Conservation (phyloP, 2,888 invertebrate species). For the Dendrolimus houi region DNA sequence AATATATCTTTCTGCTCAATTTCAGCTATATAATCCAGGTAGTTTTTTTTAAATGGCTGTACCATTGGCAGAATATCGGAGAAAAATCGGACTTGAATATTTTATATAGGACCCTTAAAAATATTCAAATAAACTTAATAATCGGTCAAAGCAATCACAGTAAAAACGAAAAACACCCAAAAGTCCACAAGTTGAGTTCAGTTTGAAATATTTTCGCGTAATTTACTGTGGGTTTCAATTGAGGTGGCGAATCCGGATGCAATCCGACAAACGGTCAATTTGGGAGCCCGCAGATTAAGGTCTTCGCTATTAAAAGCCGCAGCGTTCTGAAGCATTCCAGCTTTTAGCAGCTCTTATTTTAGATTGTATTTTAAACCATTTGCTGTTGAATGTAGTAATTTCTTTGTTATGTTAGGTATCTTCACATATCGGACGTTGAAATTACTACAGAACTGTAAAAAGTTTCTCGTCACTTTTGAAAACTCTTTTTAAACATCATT, state of each 20-base stretch:
- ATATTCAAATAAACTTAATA: no score
- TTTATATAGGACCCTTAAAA: no score
- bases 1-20: no score
- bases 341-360: conserved; percentile 3
- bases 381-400: conserved; percentile 1
- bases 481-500: no score
- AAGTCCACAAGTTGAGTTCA: no score
- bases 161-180: no score
- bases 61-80: no score
- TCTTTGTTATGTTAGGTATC: background rate
- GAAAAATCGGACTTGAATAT: no score
- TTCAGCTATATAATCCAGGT: no score
- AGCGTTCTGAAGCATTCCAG: background rate
- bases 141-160: no score
- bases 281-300: background rate
- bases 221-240: background rate
- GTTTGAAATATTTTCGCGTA: background rate
- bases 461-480: no score
- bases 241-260: background rate
- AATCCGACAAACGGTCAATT: background rate
- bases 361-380: conserved; percentile 10
- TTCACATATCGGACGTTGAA: background rate
- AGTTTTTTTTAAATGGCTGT: no score
- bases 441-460: background rate
- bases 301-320: background rate